phyloP scores from a whole-genome alignment of 2,888 invertebrate genomes.

The Orthonychiurus folsomi region DNA sequence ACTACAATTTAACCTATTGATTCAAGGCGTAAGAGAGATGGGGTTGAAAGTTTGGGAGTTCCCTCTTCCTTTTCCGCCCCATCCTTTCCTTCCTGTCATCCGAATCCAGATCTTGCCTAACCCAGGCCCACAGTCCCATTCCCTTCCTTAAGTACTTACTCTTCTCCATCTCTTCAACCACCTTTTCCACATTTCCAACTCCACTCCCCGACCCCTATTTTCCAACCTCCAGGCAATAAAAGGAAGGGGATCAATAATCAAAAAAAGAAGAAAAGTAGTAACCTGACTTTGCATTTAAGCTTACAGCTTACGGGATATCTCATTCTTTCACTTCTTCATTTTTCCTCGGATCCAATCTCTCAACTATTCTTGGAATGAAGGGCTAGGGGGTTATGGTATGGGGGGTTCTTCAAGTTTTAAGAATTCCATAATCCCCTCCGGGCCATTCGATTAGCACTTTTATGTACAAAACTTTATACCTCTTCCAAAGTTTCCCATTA shows the following conservation, averaged over 20 bases:
- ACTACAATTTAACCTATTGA: not conserved
- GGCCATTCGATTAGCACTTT: too few relatives aligned
- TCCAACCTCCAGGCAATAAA: not conserved
- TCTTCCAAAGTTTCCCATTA: too few relatives aligned
- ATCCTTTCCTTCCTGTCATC: not conserved
- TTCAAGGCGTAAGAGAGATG: not conserved
- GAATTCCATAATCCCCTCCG: too few relatives aligned
- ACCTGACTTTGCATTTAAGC: slow-evolving; percentile 2
- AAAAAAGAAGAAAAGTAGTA: slow-evolving; percentile 2
- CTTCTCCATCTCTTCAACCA: too few relatives aligned
- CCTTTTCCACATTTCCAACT: not conserved
- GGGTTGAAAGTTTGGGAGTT: not conserved
- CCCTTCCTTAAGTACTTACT: too few relatives aligned
- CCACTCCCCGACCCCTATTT: not conserved
- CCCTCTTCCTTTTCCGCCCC: not conserved
- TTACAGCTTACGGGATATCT: not conserved
- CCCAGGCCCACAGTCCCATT: too few relatives aligned
- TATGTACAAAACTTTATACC: too few relatives aligned
- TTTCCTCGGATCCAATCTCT: not conserved
- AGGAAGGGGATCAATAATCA: slow-evolving; percentile 2
- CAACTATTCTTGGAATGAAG: not conserved
- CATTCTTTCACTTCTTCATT: not conserved
- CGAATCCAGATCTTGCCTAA: too few relatives aligned
- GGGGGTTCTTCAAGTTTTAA: not conserved
- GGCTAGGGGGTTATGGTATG: not conserved